Evolutionary conservation across 2,888 invertebrate species (phyloP), one percentile per base, ranked within the genome.

Genomic region (Microctonus aethiopoides): DNA sequence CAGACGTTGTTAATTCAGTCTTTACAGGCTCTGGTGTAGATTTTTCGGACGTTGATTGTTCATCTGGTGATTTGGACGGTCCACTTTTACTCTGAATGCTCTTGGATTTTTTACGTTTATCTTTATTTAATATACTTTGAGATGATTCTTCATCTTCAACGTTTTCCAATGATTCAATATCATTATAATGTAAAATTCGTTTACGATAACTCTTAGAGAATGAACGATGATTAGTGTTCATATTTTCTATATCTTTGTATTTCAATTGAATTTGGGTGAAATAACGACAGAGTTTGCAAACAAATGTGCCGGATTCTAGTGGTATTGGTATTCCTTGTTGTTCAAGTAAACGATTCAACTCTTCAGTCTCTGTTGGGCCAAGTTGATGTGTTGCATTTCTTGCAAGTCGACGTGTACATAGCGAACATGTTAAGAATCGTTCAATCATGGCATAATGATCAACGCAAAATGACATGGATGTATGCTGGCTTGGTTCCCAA

Each of bases 271-370:
- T 85, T 72, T 92, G 91, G 77, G 92, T 92, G 87, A 93, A 95
- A 85, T 93, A 92, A 69, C 93, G 91, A 80, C 95, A 95, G 26
- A 93, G 87, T 87, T 95, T 95, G 87, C 95, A 95, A 54, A 95
- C 91, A 63, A 94, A 93, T 0, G 93, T 92, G 71, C 92, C 91
- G 77, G 91, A 90, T 1, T 87, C 84, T 79, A 95, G 88, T 78
- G 88, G 88, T 13, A 93, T 91, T 0, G 94, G 94, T 63, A 95
- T 89, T 1, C 91, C 89, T 75, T 92, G 91, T 41, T 89, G 89
- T 11, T 86, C 82, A 11, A 95, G 87, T 3, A 81, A 78, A 46
- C 80, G 80, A 78, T 90, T 90, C 63, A 91, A 77, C 68, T 88
- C 88, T 65, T 87, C 87, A n/a, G 88, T 87, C 75, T 90, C 90